Percentiles rank a stretch among this genome's conserved stretches.
Evolutionary conservation across 2,888 invertebrate species (phyloP).

Genomic region (Oeneis ivallda): DNA sequence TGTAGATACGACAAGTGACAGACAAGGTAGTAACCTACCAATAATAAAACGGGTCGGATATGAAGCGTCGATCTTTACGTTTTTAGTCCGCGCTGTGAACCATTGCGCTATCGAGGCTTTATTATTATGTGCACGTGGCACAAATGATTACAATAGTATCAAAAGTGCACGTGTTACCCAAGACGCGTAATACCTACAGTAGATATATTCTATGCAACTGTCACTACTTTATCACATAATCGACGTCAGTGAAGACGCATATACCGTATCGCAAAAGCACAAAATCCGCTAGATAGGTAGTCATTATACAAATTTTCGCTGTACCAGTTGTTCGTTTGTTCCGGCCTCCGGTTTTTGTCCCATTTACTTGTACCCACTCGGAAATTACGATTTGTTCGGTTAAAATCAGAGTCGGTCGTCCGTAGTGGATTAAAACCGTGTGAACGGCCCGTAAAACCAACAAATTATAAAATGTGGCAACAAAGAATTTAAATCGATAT

Average conservation of each 20-base stretch:
- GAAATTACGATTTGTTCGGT: constrained; percentile 78
- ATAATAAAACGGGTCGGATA: no score
- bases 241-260: constrained; percentile 50
- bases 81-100: no score
- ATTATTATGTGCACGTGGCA: background rate
- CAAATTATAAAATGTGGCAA: constrained; percentile 39
- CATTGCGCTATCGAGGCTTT: background rate
- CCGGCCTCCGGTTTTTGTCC: constrained; percentile 77
- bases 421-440: constrained; percentile 73
- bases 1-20: no score
- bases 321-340: constrained; percentile 79
- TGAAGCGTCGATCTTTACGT: no score
- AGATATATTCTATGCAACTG: constrained; percentile 9
- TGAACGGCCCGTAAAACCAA: constrained; percentile 74
- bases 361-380: constrained; percentile 72
- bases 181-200: background rate
- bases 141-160: background rate
- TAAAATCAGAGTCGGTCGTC: constrained; percentile 75
- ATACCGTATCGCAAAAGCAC: constrained; percentile 72
- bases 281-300: constrained; percentile 71
- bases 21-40: no score
- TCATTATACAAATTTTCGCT: constrained; percentile 81
- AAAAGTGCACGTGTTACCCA: constrained; percentile 5
- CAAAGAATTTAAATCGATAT: background rate
- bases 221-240: constrained; percentile 48